These are phyloP conservation scores for Todus mexicanus DNA, from an alignment of 2,797 vertebrate genomes.

Conservation along the genomic window DNA sequence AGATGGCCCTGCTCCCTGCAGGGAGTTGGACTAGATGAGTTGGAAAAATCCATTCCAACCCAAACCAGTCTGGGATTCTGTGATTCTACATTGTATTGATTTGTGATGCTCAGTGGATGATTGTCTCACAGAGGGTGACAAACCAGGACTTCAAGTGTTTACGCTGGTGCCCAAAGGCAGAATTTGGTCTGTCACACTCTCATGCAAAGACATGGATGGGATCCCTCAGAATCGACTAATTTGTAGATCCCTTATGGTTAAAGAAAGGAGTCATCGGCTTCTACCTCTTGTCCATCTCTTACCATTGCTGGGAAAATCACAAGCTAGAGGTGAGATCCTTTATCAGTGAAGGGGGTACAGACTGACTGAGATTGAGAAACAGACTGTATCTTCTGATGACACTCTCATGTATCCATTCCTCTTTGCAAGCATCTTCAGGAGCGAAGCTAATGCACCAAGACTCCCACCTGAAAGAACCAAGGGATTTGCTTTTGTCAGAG, in stretches of 20 bases:
- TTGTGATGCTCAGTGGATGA: fast-evolving
- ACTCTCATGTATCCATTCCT: background rate
- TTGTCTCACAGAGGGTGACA: background rate
- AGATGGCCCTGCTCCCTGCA: background rate
- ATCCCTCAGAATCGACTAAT: background rate
- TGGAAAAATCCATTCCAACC: background rate
- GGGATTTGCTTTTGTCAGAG: background rate
- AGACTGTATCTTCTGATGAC: fast-evolving
- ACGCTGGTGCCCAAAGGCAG: background rate
- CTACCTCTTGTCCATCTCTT: background rate
- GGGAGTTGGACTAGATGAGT: background rate
- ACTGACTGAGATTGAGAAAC: background rate
- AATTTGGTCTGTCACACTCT: background rate
- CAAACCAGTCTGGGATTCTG: background rate
- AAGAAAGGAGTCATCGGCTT: background rate
- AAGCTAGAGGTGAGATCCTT: background rate
- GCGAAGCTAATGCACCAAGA: background rate
- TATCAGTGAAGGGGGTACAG: background rate
- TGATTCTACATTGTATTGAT: background rate
- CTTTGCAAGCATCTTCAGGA: background rate
- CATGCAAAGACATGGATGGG: background rate
- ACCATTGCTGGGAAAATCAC: background rate
- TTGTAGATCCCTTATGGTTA: background rate
- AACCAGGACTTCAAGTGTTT: background rate
- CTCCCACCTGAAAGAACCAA: background rate